Percentiles rank a stretch among this genome's conserved stretches.
Conservation (phyloP, 2,888 invertebrate genomes). For the Orthosia cruda region DNA sequence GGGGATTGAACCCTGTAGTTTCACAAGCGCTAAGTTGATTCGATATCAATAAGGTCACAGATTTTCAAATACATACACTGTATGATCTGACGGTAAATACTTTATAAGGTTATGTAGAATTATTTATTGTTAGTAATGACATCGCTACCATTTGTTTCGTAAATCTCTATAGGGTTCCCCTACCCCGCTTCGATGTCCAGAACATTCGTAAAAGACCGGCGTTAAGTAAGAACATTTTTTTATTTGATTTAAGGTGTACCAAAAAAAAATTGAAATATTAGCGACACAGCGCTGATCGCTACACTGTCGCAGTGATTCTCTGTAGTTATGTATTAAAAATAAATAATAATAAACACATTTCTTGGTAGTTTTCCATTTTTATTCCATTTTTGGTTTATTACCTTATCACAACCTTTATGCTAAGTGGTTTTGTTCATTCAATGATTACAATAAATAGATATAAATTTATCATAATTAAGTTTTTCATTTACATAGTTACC, state of each 20-base stretch:
- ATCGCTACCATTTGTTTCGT: constrained; percentile 57
- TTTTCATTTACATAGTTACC: constrained; percentile 42
- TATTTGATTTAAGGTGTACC: constrained; percentile 84
- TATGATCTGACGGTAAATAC: constrained; percentile 65
- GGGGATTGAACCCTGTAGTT: constrained; percentile 59
- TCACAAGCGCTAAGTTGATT: constrained; percentile 50
- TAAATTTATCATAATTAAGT: constrained; percentile 38
- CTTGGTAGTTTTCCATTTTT: constrained; percentile 63
- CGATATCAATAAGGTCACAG: constrained; percentile 61
- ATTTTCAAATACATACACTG: constrained; percentile 52
- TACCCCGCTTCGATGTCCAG: constrained; percentile 73
- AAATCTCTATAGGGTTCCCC: constrained; percentile 62
- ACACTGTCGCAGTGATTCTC: constrained; percentile 84
- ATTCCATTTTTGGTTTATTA: constrained; percentile 32
- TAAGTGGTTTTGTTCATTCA: constrained; percentile 33
- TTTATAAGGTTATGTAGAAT: constrained; percentile 59
- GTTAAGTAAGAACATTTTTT: constrained; percentile 70
- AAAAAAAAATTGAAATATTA: constrained; percentile 78
- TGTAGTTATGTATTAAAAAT: constrained; percentile 90
- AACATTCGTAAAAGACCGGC: constrained; percentile 64
- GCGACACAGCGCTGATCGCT: constrained; percentile 71
- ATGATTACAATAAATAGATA: constrained; percentile 60
- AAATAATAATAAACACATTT: constrained; percentile 84
- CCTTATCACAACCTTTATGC: constrained; percentile 44
- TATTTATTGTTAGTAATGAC: constrained; percentile 64